phyloP scores from a whole-genome alignment of 2,888 invertebrate species.

The Ischnura elegans region DNA sequence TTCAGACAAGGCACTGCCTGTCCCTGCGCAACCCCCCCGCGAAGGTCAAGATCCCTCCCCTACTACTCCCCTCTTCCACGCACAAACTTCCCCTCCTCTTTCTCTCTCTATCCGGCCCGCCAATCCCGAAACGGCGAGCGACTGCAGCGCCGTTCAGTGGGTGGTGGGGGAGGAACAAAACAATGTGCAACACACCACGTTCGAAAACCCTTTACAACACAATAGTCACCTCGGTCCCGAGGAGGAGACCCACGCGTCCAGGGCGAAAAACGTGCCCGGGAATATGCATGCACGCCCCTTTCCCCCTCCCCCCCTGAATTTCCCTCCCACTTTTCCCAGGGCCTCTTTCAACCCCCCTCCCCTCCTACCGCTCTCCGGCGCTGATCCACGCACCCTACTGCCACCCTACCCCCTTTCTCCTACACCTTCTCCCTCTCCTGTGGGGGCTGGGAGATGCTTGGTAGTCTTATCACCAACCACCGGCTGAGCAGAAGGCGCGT shows the following conservation, averaged over 20 bases:
- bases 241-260: slow-evolving; percentile 11
- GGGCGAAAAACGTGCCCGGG: slow-evolving; percentile 18
- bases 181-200: no score
- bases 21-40: slow-evolving; percentile 37
- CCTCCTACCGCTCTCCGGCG: no score
- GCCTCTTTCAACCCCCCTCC: no score
- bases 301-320: not conserved
- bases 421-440: not conserved
- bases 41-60: slow-evolving; percentile 50
- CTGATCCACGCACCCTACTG: no score
- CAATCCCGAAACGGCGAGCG: slow-evolving; percentile 43
- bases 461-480: slow-evolving; percentile 17
- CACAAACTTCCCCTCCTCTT: not conserved
- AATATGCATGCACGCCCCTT: not conserved
- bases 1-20: slow-evolving; percentile 55
- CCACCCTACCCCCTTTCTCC: not conserved
- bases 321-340: not conserved
- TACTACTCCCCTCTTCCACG: not conserved
- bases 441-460: not conserved
- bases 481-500: not conserved
- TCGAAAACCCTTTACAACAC: not conserved
- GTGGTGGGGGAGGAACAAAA: not conserved
- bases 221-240: slow-evolving; percentile 6
- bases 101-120: slow-evolving; percentile 25
- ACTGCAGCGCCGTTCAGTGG: slow-evolving; percentile 38